These are phyloP conservation scores for Anoplopoma fimbria DNA, from an alignment of 2,113 vertebrate genomes.

Conservation along the genomic window DNA sequence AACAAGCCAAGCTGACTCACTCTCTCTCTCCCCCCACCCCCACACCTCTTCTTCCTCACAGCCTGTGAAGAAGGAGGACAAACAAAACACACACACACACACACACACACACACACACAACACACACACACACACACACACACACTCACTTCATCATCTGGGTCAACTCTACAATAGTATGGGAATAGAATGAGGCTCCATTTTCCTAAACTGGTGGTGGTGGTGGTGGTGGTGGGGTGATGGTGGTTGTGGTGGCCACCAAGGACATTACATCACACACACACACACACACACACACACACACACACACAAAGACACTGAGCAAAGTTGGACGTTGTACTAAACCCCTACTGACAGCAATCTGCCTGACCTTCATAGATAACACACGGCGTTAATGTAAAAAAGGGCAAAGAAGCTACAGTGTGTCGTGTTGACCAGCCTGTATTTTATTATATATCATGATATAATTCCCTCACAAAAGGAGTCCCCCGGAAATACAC, in stretches of 20 bases:
- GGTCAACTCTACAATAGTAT: slow-evolving; percentile 65
- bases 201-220: slow-evolving; percentile 34
- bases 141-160: slow-evolving; percentile 68
- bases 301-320: slow-evolving; percentile 55
- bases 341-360: slow-evolving; percentile 13
- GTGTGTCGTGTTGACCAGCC: neutral
- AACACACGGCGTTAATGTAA: slow-evolving; percentile 5
- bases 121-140: slow-evolving; percentile 3
- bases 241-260: slow-evolving; percentile 36
- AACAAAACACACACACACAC: slow-evolving; percentile 57
- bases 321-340: slow-evolving; percentile 64
- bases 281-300: slow-evolving; percentile 40
- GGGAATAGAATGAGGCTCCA: slow-evolving; percentile 47
- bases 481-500: slow-evolving; percentile 62
- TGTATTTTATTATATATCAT: neutral
- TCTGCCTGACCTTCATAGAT: slow-evolving; percentile 49
- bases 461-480: neutral
- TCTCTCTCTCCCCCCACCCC: neutral
- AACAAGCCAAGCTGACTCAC: slow-evolving; percentile 68
- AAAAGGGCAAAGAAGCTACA: neutral
- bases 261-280: slow-evolving; percentile 53
- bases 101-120: slow-evolving; percentile 29
- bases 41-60: neutral
- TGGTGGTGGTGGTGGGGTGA: neutral
- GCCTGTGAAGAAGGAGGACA: slow-evolving; percentile 39